These are phyloP conservation scores for Dreissena rostriformis DNA, from an alignment of 1,140 invertebrate genomes.

Conservation along the genomic window DNA sequence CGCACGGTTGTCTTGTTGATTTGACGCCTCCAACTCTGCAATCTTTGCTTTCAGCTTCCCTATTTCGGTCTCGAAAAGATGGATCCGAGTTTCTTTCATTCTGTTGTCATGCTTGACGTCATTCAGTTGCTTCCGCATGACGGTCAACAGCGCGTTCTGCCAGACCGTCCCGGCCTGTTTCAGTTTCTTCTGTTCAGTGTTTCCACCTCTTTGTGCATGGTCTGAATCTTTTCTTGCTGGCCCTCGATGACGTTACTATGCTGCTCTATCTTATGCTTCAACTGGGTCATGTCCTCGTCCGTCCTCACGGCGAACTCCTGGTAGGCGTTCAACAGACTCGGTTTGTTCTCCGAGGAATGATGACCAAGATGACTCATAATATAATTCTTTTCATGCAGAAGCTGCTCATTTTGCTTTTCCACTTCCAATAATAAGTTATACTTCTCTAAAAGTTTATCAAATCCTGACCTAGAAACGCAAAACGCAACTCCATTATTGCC, in stretches of 20 bases:
- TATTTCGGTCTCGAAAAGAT: constrained; percentile 37
- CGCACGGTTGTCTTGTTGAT: not conserved
- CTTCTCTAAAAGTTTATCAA: constrained; percentile 40
- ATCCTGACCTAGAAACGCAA: constrained; percentile 37
- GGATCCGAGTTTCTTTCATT: constrained; percentile 47
- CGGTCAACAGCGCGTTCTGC: constrained; percentile 48
- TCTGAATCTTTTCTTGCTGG: constrained; percentile 42
- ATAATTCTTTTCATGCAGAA: constrained; percentile 45
- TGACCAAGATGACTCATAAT: constrained; percentile 44
- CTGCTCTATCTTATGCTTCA: constrained; percentile 42
- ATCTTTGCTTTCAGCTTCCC: constrained; percentile 44
- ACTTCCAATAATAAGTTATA: constrained; percentile 21
- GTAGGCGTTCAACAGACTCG: constrained; percentile 50
- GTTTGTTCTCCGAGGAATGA: constrained; percentile 26
- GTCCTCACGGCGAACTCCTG: constrained; percentile 51
- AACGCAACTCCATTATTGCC: constrained; percentile 44
- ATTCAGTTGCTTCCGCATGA: constrained; percentile 47
- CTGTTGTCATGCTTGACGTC: constrained; percentile 53
- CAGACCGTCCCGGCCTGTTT: constrained; percentile 44
- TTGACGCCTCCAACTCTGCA: constrained; percentile 26
- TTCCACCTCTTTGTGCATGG: constrained; percentile 47
- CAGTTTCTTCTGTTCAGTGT: constrained; percentile 28
- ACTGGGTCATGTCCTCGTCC: constrained; percentile 38
- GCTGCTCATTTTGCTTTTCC: constrained; percentile 47
- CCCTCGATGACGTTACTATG: constrained; percentile 41